Percentiles rank a stretch among this genome's conserved stretches.
These are phyloP conservation scores for Ardeotis arabs DNA, from an alignment of 2,113 vertebrate genomes.

Conservation along the genomic window DNA sequence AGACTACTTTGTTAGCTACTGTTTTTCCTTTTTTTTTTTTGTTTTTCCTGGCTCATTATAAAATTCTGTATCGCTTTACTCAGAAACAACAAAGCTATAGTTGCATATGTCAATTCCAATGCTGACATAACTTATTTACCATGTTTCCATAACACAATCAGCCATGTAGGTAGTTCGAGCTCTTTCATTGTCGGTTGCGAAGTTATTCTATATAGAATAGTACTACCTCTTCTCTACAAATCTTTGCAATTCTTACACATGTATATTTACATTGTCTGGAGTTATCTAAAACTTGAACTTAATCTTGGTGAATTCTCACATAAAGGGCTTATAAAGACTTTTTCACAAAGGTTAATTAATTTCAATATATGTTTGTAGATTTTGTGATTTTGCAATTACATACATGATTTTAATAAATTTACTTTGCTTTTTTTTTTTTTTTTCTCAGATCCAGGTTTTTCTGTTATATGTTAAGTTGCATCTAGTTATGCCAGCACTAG, in stretches of 20 bases:
- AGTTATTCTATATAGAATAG: not conserved
- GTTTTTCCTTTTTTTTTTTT: not conserved
- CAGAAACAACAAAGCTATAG: not conserved
- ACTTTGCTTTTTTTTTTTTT: not conserved
- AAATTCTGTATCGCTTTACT: not conserved
- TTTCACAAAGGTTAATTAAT: not conserved
- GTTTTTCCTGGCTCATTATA: not conserved
- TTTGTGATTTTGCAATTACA: not conserved
- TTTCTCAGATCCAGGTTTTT: too few relatives aligned
- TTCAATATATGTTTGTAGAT: not conserved
- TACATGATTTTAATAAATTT: not conserved
- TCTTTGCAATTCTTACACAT: not conserved
- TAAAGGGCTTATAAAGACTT: not conserved
- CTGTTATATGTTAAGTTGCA: too few relatives aligned
- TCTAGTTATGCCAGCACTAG: not conserved
- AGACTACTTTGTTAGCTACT: not conserved
- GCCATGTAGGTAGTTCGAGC: not conserved
- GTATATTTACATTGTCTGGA: not conserved
- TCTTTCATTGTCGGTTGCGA: not conserved
- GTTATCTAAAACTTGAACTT: not conserved
- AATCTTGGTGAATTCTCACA: too few relatives aligned
- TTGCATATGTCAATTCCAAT: not conserved
- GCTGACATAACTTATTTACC: not conserved
- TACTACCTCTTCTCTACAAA: not conserved
- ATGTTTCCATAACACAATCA: not conserved